Base-by-base conservation (phyloP, 2,113 vertebrate genomes). In the Ranitomeya variabilis region DNA sequence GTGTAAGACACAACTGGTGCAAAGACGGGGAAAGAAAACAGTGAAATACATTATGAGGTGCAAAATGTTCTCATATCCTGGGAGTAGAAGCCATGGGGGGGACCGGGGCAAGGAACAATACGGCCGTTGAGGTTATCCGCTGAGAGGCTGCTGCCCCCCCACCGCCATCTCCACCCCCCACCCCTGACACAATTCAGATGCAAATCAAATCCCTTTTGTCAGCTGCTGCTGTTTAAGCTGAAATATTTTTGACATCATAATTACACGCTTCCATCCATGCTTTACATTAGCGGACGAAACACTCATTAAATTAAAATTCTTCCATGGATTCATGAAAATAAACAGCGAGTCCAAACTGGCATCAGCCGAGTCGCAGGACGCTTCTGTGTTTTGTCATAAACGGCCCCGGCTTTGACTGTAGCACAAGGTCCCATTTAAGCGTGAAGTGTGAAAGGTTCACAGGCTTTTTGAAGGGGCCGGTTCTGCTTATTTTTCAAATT, bases 291-390 rank as follows among this genome's bases (percentile, higher is more conserved):
- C 96, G 95, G 95, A 95, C 91, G 97, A 97, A 96, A 95, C 95
- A 95, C 95, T 96, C 95, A 95, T 96, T 97, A 97, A 97, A 97
- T 98, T 97, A 95, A 97, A 97, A 99, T 98, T 98, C 96, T 96
- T 97, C 95, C 94, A 97, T 96, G 96, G 97, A 96, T 96, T 92
- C 94, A 95, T 97, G 96, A 99, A 99, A 99, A 99, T 99, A 99
- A 98, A 98, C 97, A 99, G 97, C 93, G 93, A 96, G 95, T 95
- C 95, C 95, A 54, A 96, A 95, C 93, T 97, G 96, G 96, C 96
- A 97, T 96, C 96, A 95, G 95, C 96, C 94, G 95, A 96, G 95
- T 96, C 95, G 91, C 95, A 95, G 96, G 95, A 93, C 91, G 94
- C 93, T 95, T 96, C 97, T 99, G 98, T 90, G 91, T 95, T 96